Evolutionary conservation across 2,888 invertebrate genomes (phyloP).

Genomic region (Microctonus brassicae): DNA sequence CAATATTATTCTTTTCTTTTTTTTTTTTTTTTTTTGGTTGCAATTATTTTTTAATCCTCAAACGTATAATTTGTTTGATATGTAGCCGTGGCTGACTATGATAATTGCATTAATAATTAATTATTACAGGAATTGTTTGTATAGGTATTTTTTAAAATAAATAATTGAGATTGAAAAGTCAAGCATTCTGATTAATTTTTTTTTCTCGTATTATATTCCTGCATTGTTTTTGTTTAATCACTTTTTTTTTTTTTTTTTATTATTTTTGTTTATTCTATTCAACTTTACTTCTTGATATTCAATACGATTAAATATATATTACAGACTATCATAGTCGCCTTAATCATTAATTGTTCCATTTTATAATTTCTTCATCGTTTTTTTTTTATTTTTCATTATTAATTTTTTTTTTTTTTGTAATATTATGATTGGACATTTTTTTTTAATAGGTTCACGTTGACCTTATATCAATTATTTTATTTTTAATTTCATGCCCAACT

Average conservation of each 20-base stretch:
- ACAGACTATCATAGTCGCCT: constrained; percentile 33
- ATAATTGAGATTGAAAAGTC: constrained; percentile 20
- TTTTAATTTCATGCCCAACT: constrained; percentile 18
- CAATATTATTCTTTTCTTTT: background rate
- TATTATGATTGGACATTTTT: background rate
- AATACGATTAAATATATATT: constrained; percentile 27
- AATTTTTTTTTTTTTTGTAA: background rate
- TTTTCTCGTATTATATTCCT: background rate
- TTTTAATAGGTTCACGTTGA: constrained; percentile 7
- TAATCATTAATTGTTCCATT: constrained; percentile 33
- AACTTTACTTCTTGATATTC: constrained; percentile 16
- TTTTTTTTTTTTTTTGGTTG: constrained; percentile 18
- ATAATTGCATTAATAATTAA: constrained; percentile 37
- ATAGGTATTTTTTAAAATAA: background rate
- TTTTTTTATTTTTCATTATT: background rate
- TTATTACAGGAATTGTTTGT: constrained; percentile 15
- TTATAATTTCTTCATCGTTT: constrained; percentile 6
- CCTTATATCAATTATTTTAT: constrained; percentile 13
- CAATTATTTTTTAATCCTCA: constrained; percentile 6
- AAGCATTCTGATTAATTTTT: background rate
- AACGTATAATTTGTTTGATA: constrained; percentile 40
- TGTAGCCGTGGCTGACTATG: constrained; percentile 45
- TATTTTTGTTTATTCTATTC: background rate
- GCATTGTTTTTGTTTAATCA: background rate
- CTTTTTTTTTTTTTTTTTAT: background rate